Evolutionary conservation across 2,113 vertebrate species (phyloP).

Genomic region (Rafetus swinhoei): DNA sequence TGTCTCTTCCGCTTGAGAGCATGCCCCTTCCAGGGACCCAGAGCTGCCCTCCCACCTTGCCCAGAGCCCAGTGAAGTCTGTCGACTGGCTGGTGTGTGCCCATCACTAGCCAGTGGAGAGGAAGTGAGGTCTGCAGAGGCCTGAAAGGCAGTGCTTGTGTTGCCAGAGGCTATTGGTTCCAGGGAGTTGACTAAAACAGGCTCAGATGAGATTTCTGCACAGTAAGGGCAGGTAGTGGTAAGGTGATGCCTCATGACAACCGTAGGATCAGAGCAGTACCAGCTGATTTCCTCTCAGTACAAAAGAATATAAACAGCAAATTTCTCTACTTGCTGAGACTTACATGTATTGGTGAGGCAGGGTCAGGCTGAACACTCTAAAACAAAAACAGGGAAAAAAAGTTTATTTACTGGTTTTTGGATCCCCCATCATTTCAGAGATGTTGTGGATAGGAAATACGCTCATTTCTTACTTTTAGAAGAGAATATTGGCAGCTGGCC

Average conservation of each 20-base stretch:
- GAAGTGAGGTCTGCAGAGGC: background rate
- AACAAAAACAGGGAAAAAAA: constrained; percentile 60
- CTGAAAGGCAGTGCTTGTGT: background rate
- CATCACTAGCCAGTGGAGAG: background rate
- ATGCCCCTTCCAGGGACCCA: no score
- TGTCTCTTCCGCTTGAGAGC: no score
- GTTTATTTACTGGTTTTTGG: background rate
- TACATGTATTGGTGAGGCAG: constrained; percentile 96
- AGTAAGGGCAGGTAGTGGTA: background rate
- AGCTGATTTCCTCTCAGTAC: background rate
- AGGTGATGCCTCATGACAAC: background rate
- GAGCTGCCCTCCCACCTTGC: no score
- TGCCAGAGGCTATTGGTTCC: background rate
- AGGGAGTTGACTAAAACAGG: background rate
- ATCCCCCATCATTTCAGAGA: background rate
- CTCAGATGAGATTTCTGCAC: background rate
- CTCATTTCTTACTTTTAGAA: constrained; percentile 88
- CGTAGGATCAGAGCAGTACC: background rate
- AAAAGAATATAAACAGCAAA: background rate
- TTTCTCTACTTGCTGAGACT: constrained; percentile 69
- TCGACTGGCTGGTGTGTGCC: background rate
- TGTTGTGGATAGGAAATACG: background rate
- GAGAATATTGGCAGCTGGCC: constrained; percentile 97
- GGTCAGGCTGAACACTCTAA: constrained; percentile 96
- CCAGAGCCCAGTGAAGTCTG: no score